Conservation (phyloP, 2,888 invertebrate species). For the Dione juno region DNA sequence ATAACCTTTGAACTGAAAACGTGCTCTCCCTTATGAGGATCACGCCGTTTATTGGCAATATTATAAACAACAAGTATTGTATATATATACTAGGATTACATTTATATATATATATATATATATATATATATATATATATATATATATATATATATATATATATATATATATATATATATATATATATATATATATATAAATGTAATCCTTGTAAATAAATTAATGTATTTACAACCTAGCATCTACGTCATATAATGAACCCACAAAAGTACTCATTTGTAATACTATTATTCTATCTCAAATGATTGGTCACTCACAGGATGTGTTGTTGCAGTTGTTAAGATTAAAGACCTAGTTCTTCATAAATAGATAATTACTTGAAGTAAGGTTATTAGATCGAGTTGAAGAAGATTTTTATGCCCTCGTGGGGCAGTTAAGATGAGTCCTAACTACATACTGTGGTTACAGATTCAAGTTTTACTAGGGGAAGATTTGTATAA, state of each 20-base stretch:
- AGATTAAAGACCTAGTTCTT: slow-evolving; percentile 21
- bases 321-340: neutral
- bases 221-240: neutral
- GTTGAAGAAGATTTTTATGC: neutral
- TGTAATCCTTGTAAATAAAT: neutral
- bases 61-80: too few species aligned
- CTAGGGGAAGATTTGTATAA: neutral
- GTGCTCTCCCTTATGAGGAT: too few species aligned
- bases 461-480: neutral
- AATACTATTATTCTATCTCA: slow-evolving; percentile 8
- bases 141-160: too few species aligned
- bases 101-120: too few species aligned
- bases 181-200: too few species aligned
- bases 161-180: too few species aligned
- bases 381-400: neutral
- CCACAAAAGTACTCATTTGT: slow-evolving; percentile 2
- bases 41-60: too few species aligned
- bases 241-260: neutral
- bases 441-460: neutral
- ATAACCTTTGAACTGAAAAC: too few species aligned
- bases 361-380: slow-evolving; percentile 2
- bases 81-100: too few species aligned
- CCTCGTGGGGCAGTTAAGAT: neutral
- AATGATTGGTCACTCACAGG: slow-evolving; percentile 5
- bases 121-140: too few species aligned